Evolutionary conservation across 2,888 invertebrate genomes (phyloP).

Genomic region (Altica lythri): DNA sequence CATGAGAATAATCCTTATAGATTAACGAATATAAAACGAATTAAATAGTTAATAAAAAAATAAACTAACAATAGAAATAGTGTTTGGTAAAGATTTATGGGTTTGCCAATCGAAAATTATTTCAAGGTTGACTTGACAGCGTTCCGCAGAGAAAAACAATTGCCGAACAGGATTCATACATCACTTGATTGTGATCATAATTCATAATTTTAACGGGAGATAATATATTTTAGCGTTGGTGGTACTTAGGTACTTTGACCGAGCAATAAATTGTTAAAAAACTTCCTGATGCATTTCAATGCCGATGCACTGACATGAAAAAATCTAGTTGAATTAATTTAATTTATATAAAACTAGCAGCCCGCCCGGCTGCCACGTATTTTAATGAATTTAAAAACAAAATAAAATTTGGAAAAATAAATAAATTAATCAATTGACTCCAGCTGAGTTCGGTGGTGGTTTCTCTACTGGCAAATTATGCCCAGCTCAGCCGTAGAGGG

Average conservation of each 20-base stretch:
- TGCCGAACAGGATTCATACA: conserved; percentile 42
- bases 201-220: conserved; percentile 21
- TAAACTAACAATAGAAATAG: conserved; percentile 7
- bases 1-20: too few relatives aligned
- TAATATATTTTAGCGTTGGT: conserved; percentile 16
- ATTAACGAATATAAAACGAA: too few relatives aligned
- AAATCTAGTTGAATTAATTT: not conserved
- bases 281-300: conserved; percentile 9
- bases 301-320: conserved; percentile 6
- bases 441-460: too few relatives aligned
- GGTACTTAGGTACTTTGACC: conserved; percentile 13
- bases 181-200: conserved; percentile 35
- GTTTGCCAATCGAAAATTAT: conserved; percentile 36
- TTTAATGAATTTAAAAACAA: too few relatives aligned
- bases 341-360: too few relatives aligned
- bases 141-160: conserved; percentile 30
- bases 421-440: too few relatives aligned
- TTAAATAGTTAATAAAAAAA: too few relatives aligned
- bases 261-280: conserved; percentile 2
- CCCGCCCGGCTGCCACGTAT: too few relatives aligned
- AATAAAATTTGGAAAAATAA: too few relatives aligned
- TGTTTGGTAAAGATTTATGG: conserved; percentile 19
- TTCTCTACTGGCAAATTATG: too few relatives aligned
- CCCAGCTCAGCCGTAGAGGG: too few relatives aligned
- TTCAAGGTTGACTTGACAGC: conserved; percentile 39